Evolutionary conservation across 2,888 invertebrate species (phyloP), one percentile per base, ranked within the genome.

Genomic region (Junonia oenone): DNA sequence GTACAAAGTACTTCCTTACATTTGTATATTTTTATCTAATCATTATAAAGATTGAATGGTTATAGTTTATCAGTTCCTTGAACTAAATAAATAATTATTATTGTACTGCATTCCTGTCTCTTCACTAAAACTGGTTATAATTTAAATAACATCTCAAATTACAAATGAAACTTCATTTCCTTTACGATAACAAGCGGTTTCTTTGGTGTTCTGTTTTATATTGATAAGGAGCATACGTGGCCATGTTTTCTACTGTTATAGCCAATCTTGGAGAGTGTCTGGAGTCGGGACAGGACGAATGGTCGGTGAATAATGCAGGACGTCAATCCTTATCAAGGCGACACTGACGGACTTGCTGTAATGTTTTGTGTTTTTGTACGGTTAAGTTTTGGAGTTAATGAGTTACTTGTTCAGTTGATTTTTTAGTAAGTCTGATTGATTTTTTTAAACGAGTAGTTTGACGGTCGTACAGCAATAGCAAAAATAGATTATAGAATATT

Each of bases 241-340:
- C 51, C 37, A 43, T 51, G 45, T 51, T 47, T 43, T 49, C 27
- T 40, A 54, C 29, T 38, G 54, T 53, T 50, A 53, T 56, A 45
- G 58, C 45, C 55, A 61, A 59, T 63, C 56, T 57, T 13, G 43
- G 48, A 40, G 58, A 61, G 56, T 56, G 62, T 61, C 54, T 54
- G 56, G 53, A 37, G 22, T 26, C 11, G 17, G 47, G 59, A 53
- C 56, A 56, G 50, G 51, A 58, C 59, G 45, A 52, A 50, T 53
- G 50, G 52, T 40, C 26, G 29, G 52, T 63, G 63, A 63, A 63
- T 63, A 61, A 63, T 63, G 59, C 63, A 63, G 43, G 61, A 46
- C 51, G 61, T 63, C 63, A 59, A 57, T 61, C 61, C 56, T 53
- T 55, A 55, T 55, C 60, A 49, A 26, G 46, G 43, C 43, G 43